These are phyloP conservation scores for Drosophila auraria DNA, from an alignment of 1,140 invertebrate species.

Conservation along the genomic window DNA sequence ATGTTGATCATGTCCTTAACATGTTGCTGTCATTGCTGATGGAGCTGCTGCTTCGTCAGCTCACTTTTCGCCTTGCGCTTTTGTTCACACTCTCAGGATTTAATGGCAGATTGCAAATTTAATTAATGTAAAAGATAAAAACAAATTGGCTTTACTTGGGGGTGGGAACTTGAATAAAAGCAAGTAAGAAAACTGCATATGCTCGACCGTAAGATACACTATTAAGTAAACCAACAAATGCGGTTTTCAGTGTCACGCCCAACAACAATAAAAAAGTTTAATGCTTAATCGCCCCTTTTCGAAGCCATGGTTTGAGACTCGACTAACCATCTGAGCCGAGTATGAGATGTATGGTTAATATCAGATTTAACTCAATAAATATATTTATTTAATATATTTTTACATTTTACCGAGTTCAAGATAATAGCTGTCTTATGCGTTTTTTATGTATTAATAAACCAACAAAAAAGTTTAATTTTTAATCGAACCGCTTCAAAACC, in stretches of 20 bases:
- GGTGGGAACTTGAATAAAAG: neutral
- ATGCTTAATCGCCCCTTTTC: too few relatives aligned
- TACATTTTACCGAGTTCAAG: too few relatives aligned
- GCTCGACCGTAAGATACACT: neutral
- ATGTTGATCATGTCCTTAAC: slow-evolving; percentile 82
- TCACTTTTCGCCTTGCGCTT: slow-evolving; percentile 56
- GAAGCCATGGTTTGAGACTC: too few relatives aligned
- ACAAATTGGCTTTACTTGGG: neutral
- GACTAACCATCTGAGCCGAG: too few relatives aligned
- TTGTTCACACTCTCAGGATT: slow-evolving; percentile 15
- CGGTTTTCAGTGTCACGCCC: neutral
- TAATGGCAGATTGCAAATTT: neutral
- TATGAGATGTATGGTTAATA: too few relatives aligned
- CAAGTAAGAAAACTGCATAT: neutral
- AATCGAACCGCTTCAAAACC: too few relatives aligned
- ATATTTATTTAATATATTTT: too few relatives aligned
- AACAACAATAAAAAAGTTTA: neutral
- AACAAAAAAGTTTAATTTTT: too few relatives aligned
- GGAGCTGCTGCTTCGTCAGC: slow-evolving; percentile 19
- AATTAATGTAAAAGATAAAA: neutral
- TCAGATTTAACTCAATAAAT: too few relatives aligned
- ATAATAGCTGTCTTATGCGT: too few relatives aligned
- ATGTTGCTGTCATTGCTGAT: slow-evolving; percentile 50
- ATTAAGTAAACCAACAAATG: neutral
- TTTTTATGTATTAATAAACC: too few relatives aligned